phyloP scores from a whole-genome alignment of 2,888 invertebrate genomes.

The Meiosimyza decipiens region DNA sequence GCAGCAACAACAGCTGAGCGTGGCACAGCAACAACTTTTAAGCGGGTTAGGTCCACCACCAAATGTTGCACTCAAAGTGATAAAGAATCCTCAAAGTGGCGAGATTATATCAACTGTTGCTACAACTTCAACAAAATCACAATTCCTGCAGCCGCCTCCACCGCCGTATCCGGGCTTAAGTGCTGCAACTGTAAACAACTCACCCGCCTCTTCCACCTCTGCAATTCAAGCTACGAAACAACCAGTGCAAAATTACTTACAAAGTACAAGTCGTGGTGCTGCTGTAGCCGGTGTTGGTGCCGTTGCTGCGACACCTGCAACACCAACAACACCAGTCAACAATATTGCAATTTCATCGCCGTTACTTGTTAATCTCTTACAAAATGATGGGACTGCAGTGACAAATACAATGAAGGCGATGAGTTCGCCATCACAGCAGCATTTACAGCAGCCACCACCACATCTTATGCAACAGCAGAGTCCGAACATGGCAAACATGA shows the following conservation, averaged over 20 bases:
- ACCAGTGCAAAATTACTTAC: slow-evolving; percentile 47
- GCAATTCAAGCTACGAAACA: slow-evolving; percentile 36
- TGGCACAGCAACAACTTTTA: slow-evolving; percentile 47
- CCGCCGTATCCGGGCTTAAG: slow-evolving; percentile 63
- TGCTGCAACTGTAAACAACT: slow-evolving; percentile 30
- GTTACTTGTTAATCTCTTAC: slow-evolving; percentile 88
- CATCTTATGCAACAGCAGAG: slow-evolving; percentile 30
- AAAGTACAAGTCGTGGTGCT: slow-evolving; percentile 37
- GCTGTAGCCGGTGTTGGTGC: slow-evolving; percentile 1
- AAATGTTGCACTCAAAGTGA: slow-evolving; percentile 58
- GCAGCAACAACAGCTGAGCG: slow-evolving; percentile 39
- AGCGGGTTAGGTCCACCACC: slow-evolving; percentile 51
- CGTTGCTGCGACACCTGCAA: slow-evolving; percentile 37
- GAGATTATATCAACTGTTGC: slow-evolving; percentile 48
- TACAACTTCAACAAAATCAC: slow-evolving; percentile 52
- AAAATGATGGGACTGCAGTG: slow-evolving; percentile 75
- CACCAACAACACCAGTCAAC: slow-evolving; percentile 46
- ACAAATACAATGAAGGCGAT: slow-evolving; percentile 55
- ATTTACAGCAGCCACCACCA: slow-evolving; percentile 35
- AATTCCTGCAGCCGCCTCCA: slow-evolving; percentile 63
- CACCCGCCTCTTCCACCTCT: slow-evolving; percentile 40
- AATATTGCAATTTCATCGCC: slow-evolving; percentile 87
- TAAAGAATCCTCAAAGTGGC: slow-evolving; percentile 55
- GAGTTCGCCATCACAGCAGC: slow-evolving; percentile 52
- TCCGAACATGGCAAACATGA: slow-evolving; percentile 47